Evolutionary conservation across 2,888 invertebrate genomes (phyloP).

Genomic region (Pyrochroa serraticornis): DNA sequence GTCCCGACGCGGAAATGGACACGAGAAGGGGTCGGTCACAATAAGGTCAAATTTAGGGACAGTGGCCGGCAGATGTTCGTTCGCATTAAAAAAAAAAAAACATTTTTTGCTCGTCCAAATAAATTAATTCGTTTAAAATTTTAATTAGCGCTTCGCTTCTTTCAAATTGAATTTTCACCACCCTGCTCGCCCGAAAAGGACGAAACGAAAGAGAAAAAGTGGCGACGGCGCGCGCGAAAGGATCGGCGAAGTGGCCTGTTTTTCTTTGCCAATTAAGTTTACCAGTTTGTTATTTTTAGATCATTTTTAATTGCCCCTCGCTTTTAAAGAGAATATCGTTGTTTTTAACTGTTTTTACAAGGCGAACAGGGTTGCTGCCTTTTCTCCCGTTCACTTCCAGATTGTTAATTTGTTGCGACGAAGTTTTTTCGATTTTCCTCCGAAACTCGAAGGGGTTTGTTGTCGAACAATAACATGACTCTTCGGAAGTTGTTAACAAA

Average conservation of each 20-base stretch:
- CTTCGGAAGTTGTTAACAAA: too few species aligned
- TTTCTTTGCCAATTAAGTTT: conserved; percentile 58
- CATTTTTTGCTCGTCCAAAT: conserved; percentile 6
- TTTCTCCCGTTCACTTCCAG: not conserved
- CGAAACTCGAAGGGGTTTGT: too few species aligned
- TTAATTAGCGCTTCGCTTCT: conserved; percentile 9
- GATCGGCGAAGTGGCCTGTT: conserved; percentile 45
- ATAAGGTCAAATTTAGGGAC: conserved; percentile 53
- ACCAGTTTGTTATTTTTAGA: conserved; percentile 58
- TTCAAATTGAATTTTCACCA: conserved; percentile 25
- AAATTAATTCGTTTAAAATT: not conserved
- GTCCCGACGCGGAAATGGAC: conserved; percentile 26
- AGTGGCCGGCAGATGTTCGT: conserved; percentile 49
- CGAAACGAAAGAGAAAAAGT: not conserved
- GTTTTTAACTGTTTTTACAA: conserved; percentile 49
- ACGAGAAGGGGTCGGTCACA: conserved; percentile 28
- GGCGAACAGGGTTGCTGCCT: conserved; percentile 17
- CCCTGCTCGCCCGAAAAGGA: not conserved
- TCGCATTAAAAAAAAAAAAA: conserved; percentile 18
- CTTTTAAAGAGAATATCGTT: conserved; percentile 48
- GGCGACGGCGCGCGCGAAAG: not conserved
- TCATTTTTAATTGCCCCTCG: conserved; percentile 56
- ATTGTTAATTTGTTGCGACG: not conserved
- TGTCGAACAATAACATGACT: too few species aligned
- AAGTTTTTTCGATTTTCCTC: conserved; percentile 10